Conservation (phyloP, 2,113 vertebrate species). For the Ceyx margarethae region DNA sequence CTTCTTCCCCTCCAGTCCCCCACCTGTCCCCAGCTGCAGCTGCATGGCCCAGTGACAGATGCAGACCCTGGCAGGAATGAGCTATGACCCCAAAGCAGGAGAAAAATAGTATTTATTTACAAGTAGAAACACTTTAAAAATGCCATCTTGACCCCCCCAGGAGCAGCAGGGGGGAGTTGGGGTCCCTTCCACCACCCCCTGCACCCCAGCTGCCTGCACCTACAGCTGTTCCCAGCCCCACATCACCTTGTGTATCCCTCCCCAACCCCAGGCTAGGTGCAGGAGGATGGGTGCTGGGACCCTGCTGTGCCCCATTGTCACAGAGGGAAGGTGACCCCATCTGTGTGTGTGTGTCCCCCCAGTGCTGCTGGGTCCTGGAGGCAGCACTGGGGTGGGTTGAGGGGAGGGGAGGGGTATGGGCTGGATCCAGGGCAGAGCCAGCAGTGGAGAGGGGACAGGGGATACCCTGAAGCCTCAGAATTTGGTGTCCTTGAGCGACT, state of each 20-base stretch:
- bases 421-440: background rate
- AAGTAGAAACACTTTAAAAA: slow-evolving; percentile 62
- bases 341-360: too few relatives aligned
- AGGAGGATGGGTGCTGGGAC: background rate
- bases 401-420: background rate
- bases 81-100: background rate
- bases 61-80: background rate
- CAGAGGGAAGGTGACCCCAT: background rate
- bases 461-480: background rate
- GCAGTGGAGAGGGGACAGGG: background rate
- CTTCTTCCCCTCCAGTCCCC: background rate
- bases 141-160: background rate
- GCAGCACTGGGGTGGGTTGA: background rate
- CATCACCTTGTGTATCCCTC: too few relatives aligned
- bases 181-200: background rate
- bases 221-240: background rate
- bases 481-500: background rate
- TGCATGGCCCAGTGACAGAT: background rate
- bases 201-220: background rate
- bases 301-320: background rate
- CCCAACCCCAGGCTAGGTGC: background rate
- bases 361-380: background rate
- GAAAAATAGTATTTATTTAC: slow-evolving; percentile 72
- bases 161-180: background rate
- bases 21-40: background rate